Conservation (phyloP, 2,113 vertebrate genomes). For the Anoura caudifer region DNA sequence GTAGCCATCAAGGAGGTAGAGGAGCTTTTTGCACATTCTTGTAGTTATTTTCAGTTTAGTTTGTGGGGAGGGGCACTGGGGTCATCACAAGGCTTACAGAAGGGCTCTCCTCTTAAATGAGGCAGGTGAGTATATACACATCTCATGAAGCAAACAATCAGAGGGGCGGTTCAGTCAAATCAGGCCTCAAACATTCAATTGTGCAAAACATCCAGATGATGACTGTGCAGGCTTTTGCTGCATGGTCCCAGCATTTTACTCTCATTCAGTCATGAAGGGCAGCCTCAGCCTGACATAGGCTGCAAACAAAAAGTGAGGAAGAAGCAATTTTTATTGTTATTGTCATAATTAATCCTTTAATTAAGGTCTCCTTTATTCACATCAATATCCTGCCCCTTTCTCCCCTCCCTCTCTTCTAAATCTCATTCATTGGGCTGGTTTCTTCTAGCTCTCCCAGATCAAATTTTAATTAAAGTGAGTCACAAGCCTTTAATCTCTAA, state of each 20-base stretch:
- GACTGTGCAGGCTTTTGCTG: neutral
- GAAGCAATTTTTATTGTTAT: constrained; percentile 66
- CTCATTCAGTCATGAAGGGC: neutral
- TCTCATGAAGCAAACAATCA: neutral
- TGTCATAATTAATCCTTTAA: constrained; percentile 76
- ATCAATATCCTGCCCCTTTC: constrained; percentile 46
- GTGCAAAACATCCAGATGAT: neutral
- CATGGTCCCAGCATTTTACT: fast-evolving
- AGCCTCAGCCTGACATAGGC: neutral
- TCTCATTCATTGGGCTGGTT: constrained; percentile 64
- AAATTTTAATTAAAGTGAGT: constrained; percentile 82
- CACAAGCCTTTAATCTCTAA: constrained; percentile 77
- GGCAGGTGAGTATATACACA: neutral
- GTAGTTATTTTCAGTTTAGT: neutral
- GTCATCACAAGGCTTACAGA: neutral
- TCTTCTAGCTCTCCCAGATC: constrained; percentile 69
- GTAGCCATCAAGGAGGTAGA: neutral
- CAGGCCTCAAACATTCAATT: neutral
- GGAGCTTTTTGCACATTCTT: neutral
- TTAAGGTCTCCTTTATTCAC: constrained; percentile 78
- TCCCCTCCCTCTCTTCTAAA: constrained; percentile 62
- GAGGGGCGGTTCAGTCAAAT: neutral
- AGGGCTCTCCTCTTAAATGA: neutral
- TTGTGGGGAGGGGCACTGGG: neutral
- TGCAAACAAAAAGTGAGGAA: constrained; percentile 31